Conservation (phyloP, 2,888 invertebrate species). For the Tenthredo scrophulariae region DNA sequence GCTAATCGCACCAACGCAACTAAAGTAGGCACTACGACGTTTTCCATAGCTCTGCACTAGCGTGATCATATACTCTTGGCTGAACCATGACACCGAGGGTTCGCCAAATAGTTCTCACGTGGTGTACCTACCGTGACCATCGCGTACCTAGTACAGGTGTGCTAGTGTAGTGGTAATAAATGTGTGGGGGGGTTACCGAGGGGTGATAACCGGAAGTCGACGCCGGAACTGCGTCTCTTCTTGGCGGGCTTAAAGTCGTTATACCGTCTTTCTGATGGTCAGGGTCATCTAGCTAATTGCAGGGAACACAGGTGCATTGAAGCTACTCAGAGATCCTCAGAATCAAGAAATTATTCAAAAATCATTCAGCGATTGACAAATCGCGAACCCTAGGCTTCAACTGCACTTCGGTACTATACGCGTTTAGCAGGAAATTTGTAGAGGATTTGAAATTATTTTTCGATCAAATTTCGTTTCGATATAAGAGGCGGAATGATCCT, state of each 20-base stretch:
- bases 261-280: conserved; percentile 39
- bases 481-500: neutral
- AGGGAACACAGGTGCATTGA: neutral
- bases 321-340: neutral
- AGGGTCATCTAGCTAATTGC: conserved; percentile 29
- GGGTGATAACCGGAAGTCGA: conserved; percentile 72
- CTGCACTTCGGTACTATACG: neutral
- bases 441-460: neutral
- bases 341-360: neutral
- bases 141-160: conserved; percentile 61
- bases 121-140: conserved; percentile 76
- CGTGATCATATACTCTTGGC: conserved; percentile 38
- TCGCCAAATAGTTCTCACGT: conserved; percentile 70
- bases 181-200: conserved; percentile 57
- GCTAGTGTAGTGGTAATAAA: conserved; percentile 43
- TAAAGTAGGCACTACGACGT: neutral
- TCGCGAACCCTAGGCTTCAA: neutral
- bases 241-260: conserved; percentile 50
- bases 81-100: conserved; percentile 46
- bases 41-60: neutral
- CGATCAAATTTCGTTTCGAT: neutral
- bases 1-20: conserved; percentile 10
- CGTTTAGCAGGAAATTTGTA: neutral
- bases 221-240: conserved; percentile 72
- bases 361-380: neutral